These are phyloP conservation scores for Acyrthosiphon pisum DNA, from an alignment of 1,140 invertebrate species.

Conservation along the genomic window DNA sequence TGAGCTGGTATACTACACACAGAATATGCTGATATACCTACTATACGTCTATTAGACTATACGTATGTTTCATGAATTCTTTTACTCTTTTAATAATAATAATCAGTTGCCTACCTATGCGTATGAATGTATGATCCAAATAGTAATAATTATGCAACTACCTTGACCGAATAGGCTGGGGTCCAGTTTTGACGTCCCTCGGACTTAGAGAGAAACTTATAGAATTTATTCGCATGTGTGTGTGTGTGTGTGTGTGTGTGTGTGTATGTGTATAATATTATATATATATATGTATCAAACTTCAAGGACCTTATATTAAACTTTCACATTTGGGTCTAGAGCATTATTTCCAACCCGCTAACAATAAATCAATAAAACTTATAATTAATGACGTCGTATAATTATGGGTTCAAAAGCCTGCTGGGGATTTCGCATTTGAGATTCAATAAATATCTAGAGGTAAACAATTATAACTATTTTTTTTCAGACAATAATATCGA, in stretches of 20 bases:
- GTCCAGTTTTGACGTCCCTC: conserved; percentile 55
- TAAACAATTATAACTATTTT: background rate
- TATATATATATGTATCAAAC: conserved; percentile 9
- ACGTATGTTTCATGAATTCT: background rate
- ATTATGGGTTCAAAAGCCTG: conserved; percentile 25
- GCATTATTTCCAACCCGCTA: background rate
- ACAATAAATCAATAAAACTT: conserved; percentile 35
- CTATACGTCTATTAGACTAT: no score
- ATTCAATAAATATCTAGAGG: background rate
- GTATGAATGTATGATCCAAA: conserved; percentile 13
- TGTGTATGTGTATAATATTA: background rate
- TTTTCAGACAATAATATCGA: background rate
- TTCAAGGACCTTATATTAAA: conserved; percentile 48
- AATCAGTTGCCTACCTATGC: background rate
- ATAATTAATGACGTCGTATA: conserved; percentile 26
- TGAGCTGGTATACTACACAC: background rate
- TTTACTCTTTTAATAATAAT: background rate
- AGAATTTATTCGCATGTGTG: background rate
- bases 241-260: background rate
- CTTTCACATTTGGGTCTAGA: conserved; percentile 51
- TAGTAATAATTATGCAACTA: conserved; percentile 44
- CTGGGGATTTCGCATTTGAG: background rate
- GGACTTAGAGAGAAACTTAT: conserved; percentile 50
- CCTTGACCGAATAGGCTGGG: conserved; percentile 56
- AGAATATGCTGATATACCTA: background rate